Evolutionary conservation across 2,797 vertebrate species (phyloP).

Genomic region (Taeniopygia guttata): DNA sequence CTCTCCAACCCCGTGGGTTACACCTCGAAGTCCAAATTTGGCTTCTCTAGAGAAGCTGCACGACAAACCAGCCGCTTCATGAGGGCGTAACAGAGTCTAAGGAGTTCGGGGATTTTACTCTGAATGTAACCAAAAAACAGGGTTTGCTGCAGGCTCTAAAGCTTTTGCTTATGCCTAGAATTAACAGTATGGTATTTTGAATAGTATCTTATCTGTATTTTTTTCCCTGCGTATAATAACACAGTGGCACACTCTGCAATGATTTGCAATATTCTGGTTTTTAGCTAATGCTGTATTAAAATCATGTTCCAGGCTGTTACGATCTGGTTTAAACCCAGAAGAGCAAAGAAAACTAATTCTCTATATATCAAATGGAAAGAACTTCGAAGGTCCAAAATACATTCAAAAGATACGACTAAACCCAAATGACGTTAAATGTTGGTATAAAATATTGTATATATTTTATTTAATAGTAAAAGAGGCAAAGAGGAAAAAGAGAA

Average conservation of each 20-base stretch:
- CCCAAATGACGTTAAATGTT: not conserved
- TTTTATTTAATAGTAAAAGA: not conserved
- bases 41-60: not conserved
- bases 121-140: not conserved
- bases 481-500: not conserved
- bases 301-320: not conserved
- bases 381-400: not conserved
- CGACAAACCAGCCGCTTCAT: no score
- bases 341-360: not conserved
- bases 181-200: not conserved
- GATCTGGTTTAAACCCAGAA: not conserved
- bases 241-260: not conserved
- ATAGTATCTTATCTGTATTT: not conserved
- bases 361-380: not conserved
- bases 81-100: not conserved
- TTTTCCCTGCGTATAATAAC: accelerated
- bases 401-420: not conserved
- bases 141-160: not conserved
- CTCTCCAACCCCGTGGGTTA: accelerated
- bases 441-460: accelerated
- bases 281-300: not conserved
- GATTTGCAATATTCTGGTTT: not conserved
- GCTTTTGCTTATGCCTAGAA: not conserved
- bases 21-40: not conserved
- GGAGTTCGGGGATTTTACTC: not conserved